A percentile compares a stretch with the other conserved stretches of the same genome.
These are phyloP conservation scores for Conopomorpha cramerella DNA, from an alignment of 1,140 invertebrate genomes.

Conservation along the genomic window DNA sequence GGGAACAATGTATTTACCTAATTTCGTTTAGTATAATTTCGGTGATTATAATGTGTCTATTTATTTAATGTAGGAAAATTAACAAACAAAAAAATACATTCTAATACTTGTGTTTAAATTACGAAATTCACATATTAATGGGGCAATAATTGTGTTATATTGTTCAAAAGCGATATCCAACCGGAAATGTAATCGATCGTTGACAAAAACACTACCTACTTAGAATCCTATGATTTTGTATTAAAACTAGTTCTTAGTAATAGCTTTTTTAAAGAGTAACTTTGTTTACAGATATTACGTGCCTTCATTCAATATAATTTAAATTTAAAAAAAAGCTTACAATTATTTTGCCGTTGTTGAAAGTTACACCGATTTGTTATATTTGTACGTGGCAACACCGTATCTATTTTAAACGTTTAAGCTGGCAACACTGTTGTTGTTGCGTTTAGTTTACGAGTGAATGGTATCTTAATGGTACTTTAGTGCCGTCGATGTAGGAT, in stretches of 20 bases:
- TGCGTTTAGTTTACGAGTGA: too few relatives aligned
- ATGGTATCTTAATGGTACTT: too few relatives aligned
- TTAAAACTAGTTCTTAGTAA: too few relatives aligned
- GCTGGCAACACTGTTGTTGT: too few relatives aligned
- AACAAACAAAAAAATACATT: not conserved
- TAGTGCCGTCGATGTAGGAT: too few relatives aligned
- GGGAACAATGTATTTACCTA: constrained; percentile 23
- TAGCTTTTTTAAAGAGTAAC: constrained; percentile 49
- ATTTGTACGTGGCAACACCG: too few relatives aligned
- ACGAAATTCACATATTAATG: not conserved
- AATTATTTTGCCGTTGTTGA: constrained; percentile 16
- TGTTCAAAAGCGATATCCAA: too few relatives aligned
- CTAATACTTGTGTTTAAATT: constrained; percentile 2
- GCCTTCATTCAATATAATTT: constrained; percentile 36
- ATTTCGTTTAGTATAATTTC: constrained; percentile 43
- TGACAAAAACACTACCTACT: too few relatives aligned
- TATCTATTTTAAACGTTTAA: too few relatives aligned
- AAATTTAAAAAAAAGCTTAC: constrained; percentile 25
- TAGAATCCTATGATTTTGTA: too few relatives aligned
- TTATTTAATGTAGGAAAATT: constrained; percentile 35
- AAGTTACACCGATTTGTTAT: too few relatives aligned
- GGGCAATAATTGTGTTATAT: constrained; percentile 8
- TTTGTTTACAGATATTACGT: constrained; percentile 39
- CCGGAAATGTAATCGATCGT: too few relatives aligned
- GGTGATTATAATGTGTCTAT: constrained; percentile 36